Evolutionary conservation across 2,797 vertebrate species (phyloP).

Genomic region (Poecilia velifera): DNA sequence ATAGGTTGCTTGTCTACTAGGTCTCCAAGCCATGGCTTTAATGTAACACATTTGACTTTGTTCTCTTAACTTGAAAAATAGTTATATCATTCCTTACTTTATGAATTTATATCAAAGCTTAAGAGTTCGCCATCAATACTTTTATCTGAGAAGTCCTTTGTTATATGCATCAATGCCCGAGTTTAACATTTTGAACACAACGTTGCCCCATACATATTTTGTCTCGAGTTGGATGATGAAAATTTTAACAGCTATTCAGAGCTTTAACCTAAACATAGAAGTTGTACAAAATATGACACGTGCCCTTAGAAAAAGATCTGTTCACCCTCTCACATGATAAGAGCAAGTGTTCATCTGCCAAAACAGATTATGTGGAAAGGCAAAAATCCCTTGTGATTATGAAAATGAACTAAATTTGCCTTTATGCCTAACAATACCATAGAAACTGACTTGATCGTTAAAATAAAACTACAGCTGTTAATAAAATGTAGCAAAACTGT

Average conservation of each 20-base stretch:
- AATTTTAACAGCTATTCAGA: background rate
- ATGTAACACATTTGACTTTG: background rate
- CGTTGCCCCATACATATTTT: background rate
- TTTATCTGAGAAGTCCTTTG: background rate
- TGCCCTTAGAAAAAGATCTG: constrained; percentile 2
- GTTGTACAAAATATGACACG: background rate
- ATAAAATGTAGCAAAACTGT: background rate
- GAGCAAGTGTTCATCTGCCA: background rate
- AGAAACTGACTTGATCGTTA: background rate
- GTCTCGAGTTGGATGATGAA: background rate
- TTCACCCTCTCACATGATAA: background rate
- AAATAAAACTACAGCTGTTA: constrained; percentile 6
- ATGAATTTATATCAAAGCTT: background rate
- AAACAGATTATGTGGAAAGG: background rate
- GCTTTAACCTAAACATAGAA: background rate
- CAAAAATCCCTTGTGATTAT: background rate
- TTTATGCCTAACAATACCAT: constrained; percentile 28
- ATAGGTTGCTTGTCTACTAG: background rate
- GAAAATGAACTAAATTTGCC: background rate
- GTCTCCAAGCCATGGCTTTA: background rate
- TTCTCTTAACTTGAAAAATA: background rate
- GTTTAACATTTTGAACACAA: background rate
- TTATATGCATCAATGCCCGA: background rate
- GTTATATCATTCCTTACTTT: background rate
- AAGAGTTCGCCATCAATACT: background rate